These are phyloP conservation scores for Hirtodrosophila cameraria DNA, from an alignment of 2,888 invertebrate species.

Conservation along the genomic window DNA sequence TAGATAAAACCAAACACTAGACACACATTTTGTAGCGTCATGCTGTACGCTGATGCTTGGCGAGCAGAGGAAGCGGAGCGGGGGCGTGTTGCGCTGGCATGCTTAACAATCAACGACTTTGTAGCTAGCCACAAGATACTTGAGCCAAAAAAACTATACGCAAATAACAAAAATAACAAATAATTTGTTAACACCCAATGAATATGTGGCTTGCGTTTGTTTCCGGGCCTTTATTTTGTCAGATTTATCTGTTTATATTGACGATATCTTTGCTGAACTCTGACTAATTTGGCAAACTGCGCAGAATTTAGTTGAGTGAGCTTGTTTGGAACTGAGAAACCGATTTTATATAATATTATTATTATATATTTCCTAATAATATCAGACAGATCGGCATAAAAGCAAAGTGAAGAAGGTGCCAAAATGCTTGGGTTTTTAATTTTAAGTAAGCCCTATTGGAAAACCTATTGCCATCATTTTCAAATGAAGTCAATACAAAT, in stretches of 20 bases:
- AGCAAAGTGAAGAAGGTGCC: too few relatives aligned
- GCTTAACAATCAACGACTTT: constrained; percentile 16
- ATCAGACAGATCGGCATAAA: too few relatives aligned
- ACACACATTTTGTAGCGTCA: constrained; percentile 46
- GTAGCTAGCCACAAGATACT: too few relatives aligned
- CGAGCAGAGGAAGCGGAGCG: not conserved
- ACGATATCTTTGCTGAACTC: not conserved
- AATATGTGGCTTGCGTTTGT: constrained; percentile 13
- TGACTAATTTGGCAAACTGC: not conserved
- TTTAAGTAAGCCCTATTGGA: too few relatives aligned
- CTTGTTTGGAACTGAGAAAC: too few relatives aligned
- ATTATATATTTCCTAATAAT: too few relatives aligned
- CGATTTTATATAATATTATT: too few relatives aligned
- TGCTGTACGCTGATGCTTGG: constrained; percentile 15
- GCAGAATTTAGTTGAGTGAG: not conserved
- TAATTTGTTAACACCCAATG: constrained; percentile 13
- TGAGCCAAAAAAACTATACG: not conserved
- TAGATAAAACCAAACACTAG: not conserved
- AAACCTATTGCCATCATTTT: too few relatives aligned
- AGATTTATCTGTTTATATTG: constrained; percentile 7
- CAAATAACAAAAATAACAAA: constrained; percentile 9
- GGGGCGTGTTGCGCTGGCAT: not conserved
- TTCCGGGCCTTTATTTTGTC: constrained; percentile 14
- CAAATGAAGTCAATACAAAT: too few relatives aligned
- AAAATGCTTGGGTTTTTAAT: too few relatives aligned